A percentile compares a stretch with the other conserved stretches of the same genome.
Conservation (phyloP, 1,140 invertebrate species). For the Hydropsyche tenuis region DNA sequence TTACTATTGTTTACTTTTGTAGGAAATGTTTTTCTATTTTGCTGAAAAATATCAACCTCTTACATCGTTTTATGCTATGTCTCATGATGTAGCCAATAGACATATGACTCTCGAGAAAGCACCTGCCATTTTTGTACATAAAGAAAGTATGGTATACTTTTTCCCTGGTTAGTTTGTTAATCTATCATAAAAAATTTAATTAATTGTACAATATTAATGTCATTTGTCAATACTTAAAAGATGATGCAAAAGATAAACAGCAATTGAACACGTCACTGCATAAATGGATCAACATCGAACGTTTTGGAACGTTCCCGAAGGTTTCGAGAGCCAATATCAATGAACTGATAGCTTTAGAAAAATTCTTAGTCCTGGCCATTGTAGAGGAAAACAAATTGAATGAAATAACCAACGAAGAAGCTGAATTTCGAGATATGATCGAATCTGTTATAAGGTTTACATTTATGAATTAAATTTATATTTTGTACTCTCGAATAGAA, state of each 20-base stretch:
- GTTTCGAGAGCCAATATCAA: slow-evolving; percentile 84
- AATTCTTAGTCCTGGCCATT: slow-evolving; percentile 85
- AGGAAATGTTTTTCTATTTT: slow-evolving; percentile 77
- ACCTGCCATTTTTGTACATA: slow-evolving; percentile 83
- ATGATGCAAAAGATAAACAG: slow-evolving; percentile 61
- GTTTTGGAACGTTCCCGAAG: slow-evolving; percentile 90
- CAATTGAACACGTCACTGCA: slow-evolving; percentile 73
- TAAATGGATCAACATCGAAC: slow-evolving; percentile 88
- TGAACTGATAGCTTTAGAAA: slow-evolving; percentile 82
- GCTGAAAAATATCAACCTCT: slow-evolving; percentile 81
- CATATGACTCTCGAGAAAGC: slow-evolving; percentile 70
- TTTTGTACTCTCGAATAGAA: not conserved
- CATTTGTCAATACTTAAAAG: slow-evolving; percentile 52
- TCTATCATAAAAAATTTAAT: too few relatives aligned
- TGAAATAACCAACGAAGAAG: slow-evolving; percentile 80
- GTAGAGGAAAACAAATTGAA: slow-evolving; percentile 88
- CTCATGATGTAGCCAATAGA: slow-evolving; percentile 70
- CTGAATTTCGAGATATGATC: slow-evolving; percentile 84
- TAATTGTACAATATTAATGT: too few relatives aligned
- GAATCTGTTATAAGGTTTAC: slow-evolving; percentile 74
- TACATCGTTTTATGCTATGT: slow-evolving; percentile 84
- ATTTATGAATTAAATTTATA: not conserved
- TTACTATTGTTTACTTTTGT: slow-evolving; percentile 51
- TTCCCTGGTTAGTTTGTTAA: slow-evolving; percentile 67
- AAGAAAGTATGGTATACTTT: slow-evolving; percentile 76